phyloP scores from a whole-genome alignment of 2,797 vertebrate species.

The Alca torda region DNA sequence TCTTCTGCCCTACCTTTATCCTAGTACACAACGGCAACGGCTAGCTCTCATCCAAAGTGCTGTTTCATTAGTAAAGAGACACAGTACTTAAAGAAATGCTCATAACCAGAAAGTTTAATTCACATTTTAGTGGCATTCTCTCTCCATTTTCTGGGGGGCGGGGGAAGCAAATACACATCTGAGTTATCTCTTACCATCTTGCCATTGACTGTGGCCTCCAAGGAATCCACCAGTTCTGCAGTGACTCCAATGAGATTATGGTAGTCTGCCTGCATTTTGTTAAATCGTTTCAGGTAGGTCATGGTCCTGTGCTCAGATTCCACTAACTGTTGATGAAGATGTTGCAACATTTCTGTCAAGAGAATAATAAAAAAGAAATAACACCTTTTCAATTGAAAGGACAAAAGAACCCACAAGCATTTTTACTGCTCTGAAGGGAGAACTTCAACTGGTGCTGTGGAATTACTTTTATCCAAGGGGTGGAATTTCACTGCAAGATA shows the following conservation, averaged over 20 bases:
- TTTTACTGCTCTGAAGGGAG: not conserved
- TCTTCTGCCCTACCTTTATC: not conserved
- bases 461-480: not conserved
- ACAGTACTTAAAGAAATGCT: not conserved
- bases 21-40: not conserved
- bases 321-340: constrained; percentile 84
- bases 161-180: not conserved
- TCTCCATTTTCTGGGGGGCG: not conserved
- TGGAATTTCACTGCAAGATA: not conserved
- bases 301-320: constrained; percentile 83
- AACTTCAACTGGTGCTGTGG: not conserved
- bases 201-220: constrained; percentile 90
- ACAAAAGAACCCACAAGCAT: not conserved
- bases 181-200: constrained; percentile 85
- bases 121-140: not conserved
- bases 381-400: not conserved
- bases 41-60: not conserved
- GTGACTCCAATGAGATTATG: constrained; percentile 90
- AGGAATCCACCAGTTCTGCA: constrained; percentile 92
- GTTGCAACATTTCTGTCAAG: constrained; percentile 70
- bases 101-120: accelerated
- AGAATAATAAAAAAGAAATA: not conserved
- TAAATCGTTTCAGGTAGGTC: constrained; percentile 81
- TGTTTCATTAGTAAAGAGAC: not conserved
- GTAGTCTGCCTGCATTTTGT: constrained; percentile 88